phyloP scores from a whole-genome alignment of 2,113 vertebrate species.

The Muscicapa adusta region DNA sequence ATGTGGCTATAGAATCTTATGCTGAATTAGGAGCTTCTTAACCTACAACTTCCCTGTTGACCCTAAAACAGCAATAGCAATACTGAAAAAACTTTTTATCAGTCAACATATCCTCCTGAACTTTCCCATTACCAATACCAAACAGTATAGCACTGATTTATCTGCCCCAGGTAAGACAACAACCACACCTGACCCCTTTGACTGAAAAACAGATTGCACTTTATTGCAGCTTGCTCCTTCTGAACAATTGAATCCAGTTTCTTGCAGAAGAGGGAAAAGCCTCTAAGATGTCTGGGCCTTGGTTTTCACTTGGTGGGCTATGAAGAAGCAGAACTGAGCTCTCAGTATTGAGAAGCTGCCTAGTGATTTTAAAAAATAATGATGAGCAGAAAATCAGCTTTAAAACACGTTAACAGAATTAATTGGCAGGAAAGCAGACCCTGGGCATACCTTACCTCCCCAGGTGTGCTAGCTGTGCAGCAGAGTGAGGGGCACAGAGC shows the following conservation, averaged over 20 bases:
- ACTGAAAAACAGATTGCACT: neutral
- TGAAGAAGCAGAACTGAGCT: neutral
- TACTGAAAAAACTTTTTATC: neutral
- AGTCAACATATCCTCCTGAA: neutral
- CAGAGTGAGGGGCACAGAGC: neutral
- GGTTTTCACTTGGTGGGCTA: neutral
- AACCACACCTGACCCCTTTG: neutral
- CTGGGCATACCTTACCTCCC: neutral
- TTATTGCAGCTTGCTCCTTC: neutral
- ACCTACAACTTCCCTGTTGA: neutral
- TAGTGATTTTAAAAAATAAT: neutral
- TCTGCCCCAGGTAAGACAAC: neutral
- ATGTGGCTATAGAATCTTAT: neutral
- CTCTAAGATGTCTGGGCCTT: neutral
- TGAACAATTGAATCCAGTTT: neutral
- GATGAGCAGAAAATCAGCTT: neutral
- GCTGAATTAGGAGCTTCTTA: neutral
- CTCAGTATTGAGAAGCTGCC: neutral
- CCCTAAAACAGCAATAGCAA: neutral
- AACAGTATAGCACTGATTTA: neutral
- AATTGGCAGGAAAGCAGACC: neutral
- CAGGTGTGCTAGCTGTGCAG: fast-evolving
- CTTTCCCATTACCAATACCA: neutral
- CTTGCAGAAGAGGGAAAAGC: neutral
- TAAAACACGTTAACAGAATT: neutral